Evolutionary conservation across 2,113 vertebrate genomes (phyloP), one percentile per base, ranked within the genome.

Genomic region (Leucosticte australis): DNA sequence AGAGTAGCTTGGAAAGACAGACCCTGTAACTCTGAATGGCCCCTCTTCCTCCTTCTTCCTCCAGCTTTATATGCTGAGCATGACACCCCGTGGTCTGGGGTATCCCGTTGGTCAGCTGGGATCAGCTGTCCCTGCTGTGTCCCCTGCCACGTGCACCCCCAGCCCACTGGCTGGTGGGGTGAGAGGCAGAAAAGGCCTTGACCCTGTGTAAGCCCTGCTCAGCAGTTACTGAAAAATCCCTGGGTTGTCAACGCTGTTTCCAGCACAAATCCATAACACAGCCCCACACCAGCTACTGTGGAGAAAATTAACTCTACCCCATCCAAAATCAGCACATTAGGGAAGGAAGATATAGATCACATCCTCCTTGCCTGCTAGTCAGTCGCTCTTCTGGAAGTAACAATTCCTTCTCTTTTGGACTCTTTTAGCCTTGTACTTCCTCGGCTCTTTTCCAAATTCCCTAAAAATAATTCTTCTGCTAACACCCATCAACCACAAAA

Each of bases 401-500:
- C 69, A 67, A 9, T 83, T 86, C 44, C 49, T 88, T 80, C 39
- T 83, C 60, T 81, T 52, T 73, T 84, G 33, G 68, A 28, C 62
- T 86, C 60, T 89, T 89, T 37, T 64, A 87, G 65, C 69, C 65
- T 89, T 78, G 52, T 82, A 56, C 68, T 94, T 97, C 88, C 90
- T 96, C 2, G 28, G 83, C 73, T 33, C 37, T 89, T 78, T 79
- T 90, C 92, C 93, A 96, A 49, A 30, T 68, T 93, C 41, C 71
- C 93, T 96, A 93, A 97, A 97, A 96, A 96, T 93, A 94, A 71
- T 91, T 76, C 71, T 81, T 89, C 42, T 6, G 60, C 95, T 94
- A 77, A 94, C 95, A 96, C 93, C 68, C 90, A 64, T 86, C 83
- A 87, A 74, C 92, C 96, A 93, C 95, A 95, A 87, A 95, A 94